Base-by-base conservation (phyloP, 2,113 vertebrate species). In the Stigmatopora argus region DNA sequence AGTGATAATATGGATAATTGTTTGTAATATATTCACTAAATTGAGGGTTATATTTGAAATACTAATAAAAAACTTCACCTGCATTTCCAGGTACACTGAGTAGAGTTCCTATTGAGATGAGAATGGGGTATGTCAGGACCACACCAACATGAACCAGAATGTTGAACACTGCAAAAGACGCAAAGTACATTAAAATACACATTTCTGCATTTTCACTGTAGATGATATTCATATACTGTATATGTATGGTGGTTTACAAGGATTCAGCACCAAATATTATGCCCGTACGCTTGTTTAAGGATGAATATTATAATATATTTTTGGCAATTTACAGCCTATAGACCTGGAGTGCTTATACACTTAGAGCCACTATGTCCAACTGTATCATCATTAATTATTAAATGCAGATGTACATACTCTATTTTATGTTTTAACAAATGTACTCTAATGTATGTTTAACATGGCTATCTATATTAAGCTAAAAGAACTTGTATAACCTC, bases 41-140 rank as follows among this genome's bases (percentile, higher is more conserved):
- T 11, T 19, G 18, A 31, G 12, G 12, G 0, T 14, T 65, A 66
- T 51, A 7, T 62, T 58, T 23, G 67, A 58, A 35, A 15, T 18
- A n/a, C 23, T 38, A 47, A 53, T 62, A 9, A 60, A 41, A 60
- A 34, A 69, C 21, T 69, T 19, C 88, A 99, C 97, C 97, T 92
- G 96, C 97, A 59, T 99, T 99, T 41, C 96, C 97, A 9, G 97
- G 97, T 70, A 99, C 94, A 4, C 96, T 99, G 82, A 99, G 95
- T 78, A 98, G 91, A 0, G 96, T 98, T 73, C 97, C 97, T 0
- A 99, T 96, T 44, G 97, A 99, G 86, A 99, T 98, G 72, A 99
- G 92, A 63, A 98, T 98, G 64, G 97, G 96, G 85, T 98, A 98
- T 0, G 97, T 99, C 51, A 99, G 90, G 60, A 97, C 94, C 47